phyloP scores from a whole-genome alignment of 2,888 invertebrate genomes.

The Neuroscelio doddi region DNA sequence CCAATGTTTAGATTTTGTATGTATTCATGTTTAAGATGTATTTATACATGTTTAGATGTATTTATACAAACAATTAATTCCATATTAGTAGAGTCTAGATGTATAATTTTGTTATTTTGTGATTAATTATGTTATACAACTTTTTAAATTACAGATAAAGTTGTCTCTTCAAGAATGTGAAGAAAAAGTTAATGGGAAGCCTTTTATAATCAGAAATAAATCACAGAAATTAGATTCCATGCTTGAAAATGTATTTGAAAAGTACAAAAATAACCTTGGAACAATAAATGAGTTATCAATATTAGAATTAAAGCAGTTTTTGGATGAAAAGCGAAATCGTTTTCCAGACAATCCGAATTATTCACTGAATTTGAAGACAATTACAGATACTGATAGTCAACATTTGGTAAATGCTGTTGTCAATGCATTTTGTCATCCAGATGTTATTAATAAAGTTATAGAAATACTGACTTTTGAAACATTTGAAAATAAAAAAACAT shows the following conservation, averaged over 20 bases:
- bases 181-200: slow-evolving; percentile 1
- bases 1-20: slow-evolving; percentile 59
- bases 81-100: no score
- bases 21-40: slow-evolving; percentile 21
- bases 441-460: slow-evolving; percentile 74
- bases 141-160: slow-evolving; percentile 52
- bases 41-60: no score
- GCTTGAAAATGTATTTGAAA: slow-evolving; percentile 13
- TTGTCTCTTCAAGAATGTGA: slow-evolving; percentile 53
- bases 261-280: slow-evolving; percentile 18
- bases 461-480: slow-evolving; percentile 43
- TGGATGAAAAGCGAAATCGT: slow-evolving; percentile 12
- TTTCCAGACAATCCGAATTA: slow-evolving; percentile 15
- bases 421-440: slow-evolving; percentile 79
- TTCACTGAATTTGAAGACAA: neutral
- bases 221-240: neutral
- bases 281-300: slow-evolving; percentile 14
- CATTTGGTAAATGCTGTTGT: slow-evolving; percentile 72
- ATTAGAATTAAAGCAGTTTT: slow-evolving; percentile 19
- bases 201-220: slow-evolving; percentile 1
- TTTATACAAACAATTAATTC: no score
- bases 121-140: neutral
- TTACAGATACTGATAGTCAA: slow-evolving; percentile 4
- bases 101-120: no score
- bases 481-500: neutral